phyloP scores from a whole-genome alignment of 1,140 invertebrate species.

The Drosophila miranda region DNA sequence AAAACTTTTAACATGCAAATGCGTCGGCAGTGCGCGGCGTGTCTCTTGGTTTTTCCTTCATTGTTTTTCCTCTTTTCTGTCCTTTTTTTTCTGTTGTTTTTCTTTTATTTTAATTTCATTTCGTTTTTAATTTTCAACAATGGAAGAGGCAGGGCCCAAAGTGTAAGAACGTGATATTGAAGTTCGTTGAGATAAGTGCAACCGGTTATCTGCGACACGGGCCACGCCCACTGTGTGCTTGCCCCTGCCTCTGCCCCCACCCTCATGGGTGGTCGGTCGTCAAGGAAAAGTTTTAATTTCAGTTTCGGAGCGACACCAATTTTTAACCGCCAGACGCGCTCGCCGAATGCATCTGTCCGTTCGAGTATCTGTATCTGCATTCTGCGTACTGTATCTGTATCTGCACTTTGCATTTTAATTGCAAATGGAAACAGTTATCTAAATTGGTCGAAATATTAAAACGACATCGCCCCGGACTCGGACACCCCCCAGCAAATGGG shows the following conservation, averaged over 20 bases:
- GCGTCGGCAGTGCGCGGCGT: constrained; percentile 41
- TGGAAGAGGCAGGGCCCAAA: constrained; percentile 10
- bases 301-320: constrained; percentile 54
- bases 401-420: constrained; percentile 81
- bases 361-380: constrained; percentile 28
- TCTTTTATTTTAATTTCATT: constrained; percentile 64
- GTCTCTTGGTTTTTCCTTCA: constrained; percentile 7
- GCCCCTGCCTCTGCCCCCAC: not conserved
- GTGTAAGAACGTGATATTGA: constrained; percentile 70
- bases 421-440: constrained; percentile 82
- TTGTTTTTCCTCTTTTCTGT: constrained; percentile 23
- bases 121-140: constrained; percentile 73
- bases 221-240: constrained; percentile 14
- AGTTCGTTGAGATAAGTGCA: constrained; percentile 71
- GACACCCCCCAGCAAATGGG: constrained; percentile 8
- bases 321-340: constrained; percentile 46
- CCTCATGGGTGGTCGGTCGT: constrained; percentile 30
- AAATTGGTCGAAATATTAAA: constrained; percentile 81
- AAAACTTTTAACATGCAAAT: constrained; percentile 79
- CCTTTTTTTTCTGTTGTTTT: not conserved
- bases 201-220: constrained; percentile 7
- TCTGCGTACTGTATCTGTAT: constrained; percentile 30
- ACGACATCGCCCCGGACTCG: constrained; percentile 54
- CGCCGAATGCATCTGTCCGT: constrained; percentile 20
- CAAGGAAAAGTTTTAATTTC: constrained; percentile 79